These are phyloP conservation scores for Drosophila testacea DNA, from an alignment of 2,888 invertebrate species.

Conservation along the genomic window DNA sequence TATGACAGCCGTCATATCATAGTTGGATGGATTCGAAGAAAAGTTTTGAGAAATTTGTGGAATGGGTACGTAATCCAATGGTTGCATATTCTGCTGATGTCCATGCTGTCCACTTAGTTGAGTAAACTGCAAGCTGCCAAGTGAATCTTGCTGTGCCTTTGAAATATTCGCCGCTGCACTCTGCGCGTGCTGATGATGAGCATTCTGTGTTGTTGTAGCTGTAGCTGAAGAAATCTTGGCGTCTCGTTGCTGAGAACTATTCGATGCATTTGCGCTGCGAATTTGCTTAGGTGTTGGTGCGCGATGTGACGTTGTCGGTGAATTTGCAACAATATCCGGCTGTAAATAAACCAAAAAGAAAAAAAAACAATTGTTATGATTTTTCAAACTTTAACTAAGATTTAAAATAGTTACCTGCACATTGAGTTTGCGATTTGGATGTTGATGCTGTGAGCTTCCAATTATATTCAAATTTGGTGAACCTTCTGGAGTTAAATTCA, in stretches of 20 bases:
- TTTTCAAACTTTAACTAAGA: neutral
- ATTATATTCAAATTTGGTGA: constrained; percentile 85
- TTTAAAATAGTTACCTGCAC: constrained; percentile 72
- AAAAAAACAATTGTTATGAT: neutral
- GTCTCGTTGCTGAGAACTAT: constrained; percentile 79
- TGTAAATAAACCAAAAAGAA: constrained; percentile 26
- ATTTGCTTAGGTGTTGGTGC: constrained; percentile 84
- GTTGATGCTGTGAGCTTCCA: constrained; percentile 74
- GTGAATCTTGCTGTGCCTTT: constrained; percentile 83
- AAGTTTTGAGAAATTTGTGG: constrained; percentile 87
- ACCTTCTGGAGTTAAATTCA: constrained; percentile 73
- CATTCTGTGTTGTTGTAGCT: constrained; percentile 59
- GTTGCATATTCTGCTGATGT: constrained; percentile 85
- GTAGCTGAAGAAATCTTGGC: constrained; percentile 80
- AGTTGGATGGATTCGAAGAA: constrained; percentile 87
- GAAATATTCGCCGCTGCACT: constrained; percentile 73
- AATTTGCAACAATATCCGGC: constrained; percentile 73
- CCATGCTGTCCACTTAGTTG: constrained; percentile 76
- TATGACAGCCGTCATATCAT: constrained; percentile 89
- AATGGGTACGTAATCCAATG: constrained; percentile 84
- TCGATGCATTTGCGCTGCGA: constrained; percentile 73
- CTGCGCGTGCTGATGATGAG: constrained; percentile 75
- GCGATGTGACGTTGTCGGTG: constrained; percentile 79
- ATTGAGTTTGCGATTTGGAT: constrained; percentile 79
- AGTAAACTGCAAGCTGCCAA: constrained; percentile 78